phyloP scores from a whole-genome alignment of 2,888 invertebrate genomes.

The Leuctra nigra region DNA sequence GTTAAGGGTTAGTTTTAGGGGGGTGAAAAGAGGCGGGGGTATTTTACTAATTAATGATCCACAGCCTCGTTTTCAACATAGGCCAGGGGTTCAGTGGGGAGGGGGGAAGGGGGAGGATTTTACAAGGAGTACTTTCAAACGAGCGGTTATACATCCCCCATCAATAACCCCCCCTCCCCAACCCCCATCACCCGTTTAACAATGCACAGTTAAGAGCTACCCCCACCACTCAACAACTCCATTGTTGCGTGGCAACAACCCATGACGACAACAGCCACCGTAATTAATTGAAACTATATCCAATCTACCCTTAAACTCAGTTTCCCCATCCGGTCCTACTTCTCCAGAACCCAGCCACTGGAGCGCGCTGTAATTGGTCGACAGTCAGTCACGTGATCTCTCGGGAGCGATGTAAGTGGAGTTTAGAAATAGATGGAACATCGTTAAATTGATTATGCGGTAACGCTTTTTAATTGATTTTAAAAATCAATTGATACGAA shows the following conservation, averaged over 20 bases:
- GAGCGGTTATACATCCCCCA: not conserved
- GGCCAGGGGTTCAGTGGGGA: not conserved
- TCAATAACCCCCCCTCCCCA: not conserved
- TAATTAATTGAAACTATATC: conserved; percentile 16
- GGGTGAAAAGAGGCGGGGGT: not conserved
- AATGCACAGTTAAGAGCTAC: not conserved
- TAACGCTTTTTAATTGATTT: too few relatives aligned
- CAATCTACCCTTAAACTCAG: conserved; percentile 17
- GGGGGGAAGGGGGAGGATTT: not conserved
- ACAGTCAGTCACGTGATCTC: too few relatives aligned
- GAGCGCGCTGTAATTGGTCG: too few relatives aligned
- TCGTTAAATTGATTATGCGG: too few relatives aligned
- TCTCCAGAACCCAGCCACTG: too few relatives aligned
- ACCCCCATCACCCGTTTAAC: not conserved
- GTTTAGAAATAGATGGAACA: too few relatives aligned
- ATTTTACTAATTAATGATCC: conserved; percentile 7
- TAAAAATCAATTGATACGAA: too few relatives aligned
- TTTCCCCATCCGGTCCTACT: too few relatives aligned
- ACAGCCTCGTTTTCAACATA: not conserved
- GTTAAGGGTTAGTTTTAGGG: too few relatives aligned
- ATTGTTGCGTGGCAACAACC: conserved; percentile 10
- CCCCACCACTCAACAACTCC: not conserved
- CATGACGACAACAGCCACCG: not conserved
- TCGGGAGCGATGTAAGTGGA: too few relatives aligned
- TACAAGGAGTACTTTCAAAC: not conserved